A percentile compares a stretch with the other conserved stretches of the same genome.
Evolutionary conservation across 2,888 invertebrate species (phyloP).

Genomic region (Acleris cristana): DNA sequence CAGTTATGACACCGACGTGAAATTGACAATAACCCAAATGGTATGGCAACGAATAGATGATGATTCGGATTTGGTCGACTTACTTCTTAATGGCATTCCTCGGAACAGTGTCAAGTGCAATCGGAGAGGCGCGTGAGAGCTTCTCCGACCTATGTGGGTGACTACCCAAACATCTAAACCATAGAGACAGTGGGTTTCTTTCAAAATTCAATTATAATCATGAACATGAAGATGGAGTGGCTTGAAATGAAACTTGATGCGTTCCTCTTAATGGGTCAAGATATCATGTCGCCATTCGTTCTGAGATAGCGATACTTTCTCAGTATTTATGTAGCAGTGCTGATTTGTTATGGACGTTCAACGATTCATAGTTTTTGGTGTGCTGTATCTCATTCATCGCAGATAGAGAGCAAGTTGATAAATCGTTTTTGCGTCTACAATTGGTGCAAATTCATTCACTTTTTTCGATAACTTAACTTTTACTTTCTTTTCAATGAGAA

Average conservation of each 20-base stretch:
- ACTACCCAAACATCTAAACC: conserved; percentile 39
- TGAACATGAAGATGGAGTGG: conserved; percentile 33
- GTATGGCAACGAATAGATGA: conserved; percentile 20
- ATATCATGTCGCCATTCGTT: conserved; percentile 36
- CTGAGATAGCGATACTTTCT: conserved; percentile 36
- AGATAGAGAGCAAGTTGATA: conserved; percentile 5
- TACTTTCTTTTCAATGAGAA: conserved; percentile 17
- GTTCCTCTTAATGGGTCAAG: conserved; percentile 36
- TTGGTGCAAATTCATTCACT: conserved; percentile 10
- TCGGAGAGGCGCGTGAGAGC: conserved; percentile 48
- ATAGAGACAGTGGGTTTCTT: conserved; percentile 23
- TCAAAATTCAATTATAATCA: conserved; percentile 36
- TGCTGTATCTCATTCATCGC: conserved; percentile 23
- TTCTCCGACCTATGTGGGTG: conserved; percentile 45
- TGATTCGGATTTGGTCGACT: conserved; percentile 28
- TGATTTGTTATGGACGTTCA: conserved; percentile 26
- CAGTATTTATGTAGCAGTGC: conserved; percentile 25
- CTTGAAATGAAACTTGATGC: conserved; percentile 34
- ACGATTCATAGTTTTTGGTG: conserved; percentile 33
- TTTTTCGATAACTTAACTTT: conserved; percentile 9
- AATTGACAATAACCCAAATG: conserved; percentile 38
- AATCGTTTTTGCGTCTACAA: conserved; percentile 7
- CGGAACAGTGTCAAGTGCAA: conserved; percentile 56
- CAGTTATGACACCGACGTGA: conserved; percentile 42
- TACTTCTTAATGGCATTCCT: conserved; percentile 40